phyloP scores from a whole-genome alignment of 2,888 invertebrate genomes.

The Ischnura elegans region DNA sequence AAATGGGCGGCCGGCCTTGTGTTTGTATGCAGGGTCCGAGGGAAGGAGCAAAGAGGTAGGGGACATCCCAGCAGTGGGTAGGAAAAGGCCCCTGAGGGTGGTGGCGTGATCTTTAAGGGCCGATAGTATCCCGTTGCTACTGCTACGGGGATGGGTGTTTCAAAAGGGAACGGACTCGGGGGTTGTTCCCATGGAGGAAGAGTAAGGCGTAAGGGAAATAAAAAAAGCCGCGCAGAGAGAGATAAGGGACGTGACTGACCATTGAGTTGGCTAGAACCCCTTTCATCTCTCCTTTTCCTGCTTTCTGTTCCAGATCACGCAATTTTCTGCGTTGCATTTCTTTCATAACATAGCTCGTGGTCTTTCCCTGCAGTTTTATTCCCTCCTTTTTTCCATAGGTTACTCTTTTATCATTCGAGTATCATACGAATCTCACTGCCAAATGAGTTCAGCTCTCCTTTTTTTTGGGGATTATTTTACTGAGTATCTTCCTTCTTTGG shows the following conservation, averaged over 20 bases:
- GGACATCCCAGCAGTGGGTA: neutral
- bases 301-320: too few species aligned
- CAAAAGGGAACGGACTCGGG: neutral
- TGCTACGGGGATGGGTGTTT: neutral
- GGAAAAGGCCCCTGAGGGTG: neutral
- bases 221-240: neutral
- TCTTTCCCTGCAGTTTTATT: too few species aligned
- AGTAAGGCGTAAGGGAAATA: neutral
- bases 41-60: neutral
- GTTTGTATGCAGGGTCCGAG: neutral
- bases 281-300: too few species aligned
- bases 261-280: too few species aligned
- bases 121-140: neutral
- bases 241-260: constrained; percentile 30
- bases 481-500: too few species aligned
- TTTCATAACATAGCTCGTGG: too few species aligned
- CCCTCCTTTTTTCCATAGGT: too few species aligned
- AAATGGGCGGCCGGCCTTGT: neutral
- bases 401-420: too few species aligned
- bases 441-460: too few species aligned
- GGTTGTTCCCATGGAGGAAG: neutral
- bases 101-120: neutral
- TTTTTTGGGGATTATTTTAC: too few species aligned
- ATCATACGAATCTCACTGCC: too few species aligned
- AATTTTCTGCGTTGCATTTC: too few species aligned